These are phyloP conservation scores for Erebia palarica DNA, from an alignment of 2,888 invertebrate genomes.

Conservation along the genomic window DNA sequence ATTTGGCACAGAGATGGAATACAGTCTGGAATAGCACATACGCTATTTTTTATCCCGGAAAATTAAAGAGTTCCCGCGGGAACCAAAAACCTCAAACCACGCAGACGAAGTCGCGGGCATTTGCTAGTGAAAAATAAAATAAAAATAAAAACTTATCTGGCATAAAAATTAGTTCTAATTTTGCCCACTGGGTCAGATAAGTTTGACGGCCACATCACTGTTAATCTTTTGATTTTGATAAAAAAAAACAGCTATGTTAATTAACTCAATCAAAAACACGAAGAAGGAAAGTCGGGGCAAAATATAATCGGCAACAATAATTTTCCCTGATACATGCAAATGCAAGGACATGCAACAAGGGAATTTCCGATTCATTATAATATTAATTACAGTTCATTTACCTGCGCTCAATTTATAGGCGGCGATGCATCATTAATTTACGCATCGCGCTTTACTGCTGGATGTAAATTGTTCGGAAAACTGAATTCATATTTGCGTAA, in stretches of 20 bases:
- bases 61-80: too few relatives aligned
- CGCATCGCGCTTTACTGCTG: conserved; percentile 25
- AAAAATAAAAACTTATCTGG: too few relatives aligned
- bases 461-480: conserved; percentile 31
- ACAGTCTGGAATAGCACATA: too few relatives aligned
- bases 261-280: background rate
- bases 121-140: too few relatives aligned
- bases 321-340: conserved; percentile 10
- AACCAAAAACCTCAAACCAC: too few relatives aligned
- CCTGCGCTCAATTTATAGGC: conserved; percentile 32
- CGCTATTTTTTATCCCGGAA: too few relatives aligned
- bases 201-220: background rate
- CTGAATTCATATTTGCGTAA: conserved; percentile 27
- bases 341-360: conserved; percentile 25
- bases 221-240: too few relatives aligned
- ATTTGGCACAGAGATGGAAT: too few relatives aligned
- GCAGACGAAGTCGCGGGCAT: too few relatives aligned
- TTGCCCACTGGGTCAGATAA: too few relatives aligned
- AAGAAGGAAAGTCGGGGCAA: background rate
- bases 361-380: conserved; percentile 34
- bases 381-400: conserved; percentile 39
- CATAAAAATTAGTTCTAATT: too few relatives aligned
- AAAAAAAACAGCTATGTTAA: too few relatives aligned
- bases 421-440: conserved; percentile 34
- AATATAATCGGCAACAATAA: conserved; percentile 2